A percentile compares a stretch with the other conserved stretches of the same genome.
These are phyloP conservation scores for Cephalophus harveyi DNA, from an alignment of 2,113 vertebrate genomes.

Conservation along the genomic window DNA sequence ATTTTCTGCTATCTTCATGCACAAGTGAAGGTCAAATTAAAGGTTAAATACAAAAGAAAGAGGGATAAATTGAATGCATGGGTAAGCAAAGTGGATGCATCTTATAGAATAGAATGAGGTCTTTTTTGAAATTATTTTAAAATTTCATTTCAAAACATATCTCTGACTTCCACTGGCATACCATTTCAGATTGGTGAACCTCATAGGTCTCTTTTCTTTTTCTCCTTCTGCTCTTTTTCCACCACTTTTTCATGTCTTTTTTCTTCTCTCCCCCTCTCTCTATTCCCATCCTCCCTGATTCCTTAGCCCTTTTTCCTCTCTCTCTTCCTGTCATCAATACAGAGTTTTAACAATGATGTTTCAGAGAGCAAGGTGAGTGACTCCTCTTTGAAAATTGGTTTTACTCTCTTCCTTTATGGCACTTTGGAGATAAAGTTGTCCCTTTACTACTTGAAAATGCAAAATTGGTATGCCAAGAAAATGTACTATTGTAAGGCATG, in stretches of 20 bases:
- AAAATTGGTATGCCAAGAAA: neutral
- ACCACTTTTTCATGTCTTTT: neutral
- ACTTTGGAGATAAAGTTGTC: neutral
- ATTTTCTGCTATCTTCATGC: neutral
- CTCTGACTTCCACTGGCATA: neutral
- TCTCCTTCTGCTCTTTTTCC: neutral
- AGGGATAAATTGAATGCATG: neutral
- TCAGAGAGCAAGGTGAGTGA: neutral
- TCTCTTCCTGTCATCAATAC: neutral
- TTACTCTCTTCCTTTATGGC: neutral
- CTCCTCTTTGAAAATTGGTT: neutral
- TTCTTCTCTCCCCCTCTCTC: neutral
- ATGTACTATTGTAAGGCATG: neutral
- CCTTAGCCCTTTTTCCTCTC: neutral
- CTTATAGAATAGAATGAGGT: neutral
- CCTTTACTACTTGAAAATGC: neutral
- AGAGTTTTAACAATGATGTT: neutral
- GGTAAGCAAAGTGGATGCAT: neutral
- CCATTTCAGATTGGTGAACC: neutral
- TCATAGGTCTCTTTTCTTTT: neutral
- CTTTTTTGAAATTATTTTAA: neutral
- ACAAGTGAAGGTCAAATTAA: constrained; percentile 55
- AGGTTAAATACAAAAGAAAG: constrained; percentile 23
- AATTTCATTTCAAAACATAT: neutral
- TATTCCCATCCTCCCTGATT: neutral